Evolutionary conservation across 2,797 vertebrate species (phyloP), one percentile per base, ranked within the genome.

Genomic region (Xenopus petersii): DNA sequence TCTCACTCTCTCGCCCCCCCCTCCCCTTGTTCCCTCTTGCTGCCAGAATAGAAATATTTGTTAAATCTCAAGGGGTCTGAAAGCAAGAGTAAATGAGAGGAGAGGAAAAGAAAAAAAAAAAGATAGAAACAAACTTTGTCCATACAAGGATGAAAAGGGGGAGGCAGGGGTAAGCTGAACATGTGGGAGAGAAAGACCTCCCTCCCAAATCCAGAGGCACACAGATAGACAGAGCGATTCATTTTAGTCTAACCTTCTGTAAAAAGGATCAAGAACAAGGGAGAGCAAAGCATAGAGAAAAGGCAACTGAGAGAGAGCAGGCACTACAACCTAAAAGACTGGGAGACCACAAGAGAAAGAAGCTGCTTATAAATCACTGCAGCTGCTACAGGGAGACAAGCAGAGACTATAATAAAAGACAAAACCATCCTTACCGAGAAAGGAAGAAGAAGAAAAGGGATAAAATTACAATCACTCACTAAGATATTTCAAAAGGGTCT

Each of bases 111-210:
- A 59, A 49, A 24, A 58, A 61, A 75, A 75, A 74, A 73, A 74
- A 74, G 60, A 71, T 49, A 59, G 73, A 81, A 75, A 78, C 74
- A 80, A 80, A 80, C 65, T 72, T 67, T 73, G 70, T 69, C 79
- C 79, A 73, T 80, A 80, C 64, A 80, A 76, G 79, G 79, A 79
- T 79, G 67, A 17, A 55, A 71, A 72, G 70, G 64, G 70, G 70
- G 74, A 72, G 74, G 74, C 70, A 54, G 56, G 54, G 74, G 60
- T 5, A 67, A 70, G 66, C 13, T 36, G 69, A 60, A 65, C 56
- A 74, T 74, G 71, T 70, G 61, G 72, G 68, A 64, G 68, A 81
- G 49, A 71, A 49, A 79, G 76, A 79, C 76, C 76, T 74, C 76
- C 66, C 71, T 70, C 62, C 55, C 47, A 71, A 70, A 67, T 65